Evolutionary conservation across 2,113 vertebrate genomes (phyloP), one percentile per base, ranked within the genome.

Genomic region (Sialia sialis): DNA sequence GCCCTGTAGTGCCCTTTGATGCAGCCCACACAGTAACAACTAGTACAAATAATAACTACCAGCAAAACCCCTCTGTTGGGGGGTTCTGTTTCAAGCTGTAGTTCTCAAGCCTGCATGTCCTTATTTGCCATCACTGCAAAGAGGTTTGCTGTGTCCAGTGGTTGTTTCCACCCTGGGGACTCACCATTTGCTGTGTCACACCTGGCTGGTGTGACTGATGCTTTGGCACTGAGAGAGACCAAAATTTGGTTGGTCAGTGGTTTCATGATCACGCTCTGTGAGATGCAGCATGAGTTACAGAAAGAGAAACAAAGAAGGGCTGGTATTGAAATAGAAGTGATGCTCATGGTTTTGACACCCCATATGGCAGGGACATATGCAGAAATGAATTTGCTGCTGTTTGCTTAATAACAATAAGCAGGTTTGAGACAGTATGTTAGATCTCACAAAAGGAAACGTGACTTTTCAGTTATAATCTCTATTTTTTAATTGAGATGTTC

Each of bases 341-440:
- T 79, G 87, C 58, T 89, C 4, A 0, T 85, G 89, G 46, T 25
- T 93, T 89, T 93, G 78, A 74, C 55, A 55, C 55, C 29, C 32
- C 89, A 76, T 85, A 89, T 82, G 81, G 66, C 78, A 83, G 77
- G 69, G 70, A 73, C 81, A 94, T 58, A 41, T 4, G 75, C 87
- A 95, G 91, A 62, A 82, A 84, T 55, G 29, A 38, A 64, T 91
- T 81, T 92, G 78, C 81, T 79, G 81, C 49, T 87, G 44, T 82
- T 87, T 75, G 66, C 89, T 60, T 63, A 54, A 74, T 68, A 85
- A 94, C 77, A 94, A 94, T 64, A 62, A 78, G 87, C 91, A 79
- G 91, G 89, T 82, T 82, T 68, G 69, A 58, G 91, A 36, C 46
- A 34, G 30, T 13, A 2, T 34, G 43, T 55, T 77, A 56, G 44